Percentiles rank a stretch among this genome's conserved stretches.
Conservation (phyloP, 2,888 invertebrate genomes). For the Antheraea yamamai region DNA sequence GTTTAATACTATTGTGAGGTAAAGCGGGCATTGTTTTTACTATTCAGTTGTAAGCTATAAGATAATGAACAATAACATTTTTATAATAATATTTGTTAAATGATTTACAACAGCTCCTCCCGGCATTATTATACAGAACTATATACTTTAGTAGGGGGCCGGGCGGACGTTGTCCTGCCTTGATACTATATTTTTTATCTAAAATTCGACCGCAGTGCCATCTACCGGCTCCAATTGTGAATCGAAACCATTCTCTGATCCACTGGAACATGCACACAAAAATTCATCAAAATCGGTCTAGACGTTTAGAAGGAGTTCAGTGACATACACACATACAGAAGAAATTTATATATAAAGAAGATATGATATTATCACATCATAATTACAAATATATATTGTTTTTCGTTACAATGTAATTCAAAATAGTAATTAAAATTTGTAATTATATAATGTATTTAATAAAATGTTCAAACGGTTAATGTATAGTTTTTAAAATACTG, state of each 20-base stretch:
- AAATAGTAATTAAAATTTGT: background rate
- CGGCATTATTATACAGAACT: background rate
- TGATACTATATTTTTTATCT: too few relatives aligned
- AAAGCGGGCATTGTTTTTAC: background rate
- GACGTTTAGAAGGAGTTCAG: too few relatives aligned
- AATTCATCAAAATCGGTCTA: too few relatives aligned
- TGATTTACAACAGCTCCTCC: background rate
- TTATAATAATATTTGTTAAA: background rate
- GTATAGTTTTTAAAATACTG: slow-evolving; percentile 51
- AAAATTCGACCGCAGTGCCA: too few relatives aligned
- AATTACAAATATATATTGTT: background rate
- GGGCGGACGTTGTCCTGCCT: too few relatives aligned
- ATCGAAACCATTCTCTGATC: too few relatives aligned
- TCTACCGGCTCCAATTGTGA: too few relatives aligned
- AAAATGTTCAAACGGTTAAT: background rate
- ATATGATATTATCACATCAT: background rate
- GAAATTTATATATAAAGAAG: too few relatives aligned
- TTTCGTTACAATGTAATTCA: background rate
- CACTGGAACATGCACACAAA: too few relatives aligned
- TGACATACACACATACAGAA: too few relatives aligned
- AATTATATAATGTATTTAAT: background rate
- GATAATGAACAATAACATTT: background rate
- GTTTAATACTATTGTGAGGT: background rate
- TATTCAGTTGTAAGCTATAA: background rate
- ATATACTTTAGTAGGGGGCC: background rate